Base-by-base conservation (phyloP, 2,797 vertebrate species). In the Sebastes miniatus region DNA sequence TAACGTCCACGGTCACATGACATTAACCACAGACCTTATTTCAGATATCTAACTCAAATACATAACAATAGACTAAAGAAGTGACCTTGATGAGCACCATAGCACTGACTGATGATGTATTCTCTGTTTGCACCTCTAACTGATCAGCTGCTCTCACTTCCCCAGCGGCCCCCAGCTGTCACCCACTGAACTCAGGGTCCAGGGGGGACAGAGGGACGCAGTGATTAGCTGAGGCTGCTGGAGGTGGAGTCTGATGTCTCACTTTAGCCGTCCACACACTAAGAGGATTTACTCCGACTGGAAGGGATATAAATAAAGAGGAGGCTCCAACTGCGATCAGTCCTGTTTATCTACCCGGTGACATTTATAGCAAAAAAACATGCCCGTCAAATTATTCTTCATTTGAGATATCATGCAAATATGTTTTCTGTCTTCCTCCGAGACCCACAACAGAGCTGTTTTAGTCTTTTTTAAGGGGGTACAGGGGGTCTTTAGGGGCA, bases 281-380 rank as follows among this genome's bases (percentile, higher is more conserved):
- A 93, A 93, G 87, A 91, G 84, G 93, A 89, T 92, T 91, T 80
- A 27, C 71, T 69, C 54, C 3, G 68, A 79, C 57, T 76, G 76
- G 81, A 83, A 80, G 69, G 67, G 86, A 78, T 89, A 76, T 69
- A 89, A 88, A 90, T 86, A 87, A 84, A 87, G 54, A 80, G 18
- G 63, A 80, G 14, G 63, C 13, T 83, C 34, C 10, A 3, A 4
- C 50, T 63, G 29, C 34, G 20, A 7, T 69, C 57, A 24, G 61
- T 34, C 31, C 34, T 62, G 68, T 47, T 87, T 34, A 31, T 67
- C 67, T 14, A 3, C 9, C 22, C 27, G 6, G 16, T 3, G 16
- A 56, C 32, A 18, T 8, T 27, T 20, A 16, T 32, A 61, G 16
- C 8, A 34, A 14, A n/a, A 3, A 13, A 50, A 16, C 6, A 65